Evolutionary conservation across 2,888 invertebrate species (phyloP), one percentile per base, ranked within the genome.

Genomic region (Cheilosia grossa): DNA sequence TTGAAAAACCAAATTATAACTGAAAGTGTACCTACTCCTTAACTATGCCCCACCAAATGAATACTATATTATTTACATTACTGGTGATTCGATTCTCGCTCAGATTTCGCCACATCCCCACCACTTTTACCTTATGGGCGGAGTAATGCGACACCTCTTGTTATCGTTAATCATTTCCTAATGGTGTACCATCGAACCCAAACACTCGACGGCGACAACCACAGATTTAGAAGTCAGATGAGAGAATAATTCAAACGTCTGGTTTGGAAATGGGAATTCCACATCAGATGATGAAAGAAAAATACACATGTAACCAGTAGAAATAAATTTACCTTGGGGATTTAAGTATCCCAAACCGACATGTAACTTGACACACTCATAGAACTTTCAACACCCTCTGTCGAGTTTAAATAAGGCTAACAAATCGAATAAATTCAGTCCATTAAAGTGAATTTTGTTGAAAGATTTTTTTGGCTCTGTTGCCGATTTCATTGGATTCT

Each of bases 391-490:
- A 33, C 44, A 27, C 40, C 40, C 37, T 10, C 64, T 40, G 64
- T 24, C 40, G 15, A 66, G 27, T 56, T 30, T 42, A 54, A 63
- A 63, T 63, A 30, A 27, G 19, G 30, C 61, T 33, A 58, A 58
- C 69, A 69, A 58, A 69, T 58, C 56, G 47, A 30, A 69, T 24
- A 69, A 56, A 58, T 56, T 58, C 56, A 33, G 56, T 21, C 33
- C 56, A 33, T 49, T n/a, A 69, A 49, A 69, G 47, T 47, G 27
- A 58, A 69, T 47, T 67, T 67, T 44, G 30, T 67, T 19, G 24
- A 69, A 47, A 69, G 47, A 69, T 21, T 44, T 42, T 33, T 56
- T 56, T 17, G 21, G n/a, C 9, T 24, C n/a, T 59, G n/a, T 61
- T 61, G 21, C 21, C 30, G 44, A 61, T 17, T 61, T 61, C n/a